Percentiles rank a stretch among this genome's conserved stretches.
Evolutionary conservation across 2,888 invertebrate species (phyloP).

Genomic region (Lithophane ornitopus): DNA sequence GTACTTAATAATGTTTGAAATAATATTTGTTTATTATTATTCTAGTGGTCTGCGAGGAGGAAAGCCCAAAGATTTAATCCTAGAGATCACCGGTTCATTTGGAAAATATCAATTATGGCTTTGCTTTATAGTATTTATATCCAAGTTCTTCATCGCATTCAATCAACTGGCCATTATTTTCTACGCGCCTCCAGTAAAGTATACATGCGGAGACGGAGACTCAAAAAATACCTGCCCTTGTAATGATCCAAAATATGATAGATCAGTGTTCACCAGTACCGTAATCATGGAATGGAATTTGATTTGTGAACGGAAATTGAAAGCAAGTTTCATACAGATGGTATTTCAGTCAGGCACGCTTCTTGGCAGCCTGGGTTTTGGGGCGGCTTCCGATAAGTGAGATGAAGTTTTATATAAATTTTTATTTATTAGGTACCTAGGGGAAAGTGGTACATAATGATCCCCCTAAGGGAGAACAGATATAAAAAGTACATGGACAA

Average conservation of each 20-base stretch:
- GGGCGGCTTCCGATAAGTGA: constrained; percentile 94
- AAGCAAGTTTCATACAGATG: constrained; percentile 93
- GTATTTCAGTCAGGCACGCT: constrained; percentile 94
- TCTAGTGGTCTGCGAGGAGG: background rate
- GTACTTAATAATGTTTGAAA: background rate
- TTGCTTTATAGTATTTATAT: constrained; percentile 72
- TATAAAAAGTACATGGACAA: no score
- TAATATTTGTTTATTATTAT: constrained; percentile 1
- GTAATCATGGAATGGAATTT: constrained; percentile 94
- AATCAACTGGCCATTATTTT: constrained; percentile 82
- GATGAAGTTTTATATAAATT: constrained; percentile 68
- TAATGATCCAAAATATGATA: constrained; percentile 90
- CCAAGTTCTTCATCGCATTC: constrained; percentile 80
- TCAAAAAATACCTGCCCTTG: constrained; percentile 87
- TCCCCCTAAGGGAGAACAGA: no score
- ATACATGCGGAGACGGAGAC: constrained; percentile 49
- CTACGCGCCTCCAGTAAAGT: constrained; percentile 74
- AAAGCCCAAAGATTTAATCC: constrained; percentile 44
- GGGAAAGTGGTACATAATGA: no score
- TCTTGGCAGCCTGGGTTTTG: constrained; percentile 93
- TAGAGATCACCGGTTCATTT: constrained; percentile 73
- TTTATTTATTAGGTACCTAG: background rate
- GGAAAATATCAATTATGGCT: constrained; percentile 79
- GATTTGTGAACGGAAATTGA: constrained; percentile 92
- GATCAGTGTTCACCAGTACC: constrained; percentile 92